Evolutionary conservation across 2,113 vertebrate species (phyloP).

Genomic region (Eulemur rufifrons): DNA sequence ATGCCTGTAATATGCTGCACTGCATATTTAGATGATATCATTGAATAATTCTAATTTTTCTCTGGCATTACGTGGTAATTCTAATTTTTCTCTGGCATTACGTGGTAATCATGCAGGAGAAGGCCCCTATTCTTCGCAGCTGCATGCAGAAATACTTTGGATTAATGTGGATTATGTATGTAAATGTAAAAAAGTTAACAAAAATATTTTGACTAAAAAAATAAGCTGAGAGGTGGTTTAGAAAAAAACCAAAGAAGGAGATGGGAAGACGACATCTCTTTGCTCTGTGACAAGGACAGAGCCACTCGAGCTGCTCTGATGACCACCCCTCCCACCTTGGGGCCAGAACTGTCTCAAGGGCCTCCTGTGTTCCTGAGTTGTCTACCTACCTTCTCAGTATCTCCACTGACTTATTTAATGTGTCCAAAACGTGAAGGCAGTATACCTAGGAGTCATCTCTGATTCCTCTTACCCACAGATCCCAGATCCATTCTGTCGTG

Average conservation of each 20-base stretch:
- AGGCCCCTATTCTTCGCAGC: neutral
- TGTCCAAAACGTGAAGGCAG: neutral
- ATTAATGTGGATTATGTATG: neutral
- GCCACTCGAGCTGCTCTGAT: neutral
- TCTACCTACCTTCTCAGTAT: too few relatives aligned
- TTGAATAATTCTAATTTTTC: neutral
- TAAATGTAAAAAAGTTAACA: neutral
- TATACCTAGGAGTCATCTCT: neutral
- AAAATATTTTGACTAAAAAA: neutral
- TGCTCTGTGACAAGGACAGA: neutral
- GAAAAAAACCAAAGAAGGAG: neutral
- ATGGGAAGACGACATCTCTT: neutral
- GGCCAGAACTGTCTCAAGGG: neutral
- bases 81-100: too few relatives aligned
- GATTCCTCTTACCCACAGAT: neutral
- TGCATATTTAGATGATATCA: neutral
- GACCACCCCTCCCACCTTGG: neutral
- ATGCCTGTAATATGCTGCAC: too few relatives aligned
- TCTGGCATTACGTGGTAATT: neutral
- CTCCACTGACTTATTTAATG: neutral
- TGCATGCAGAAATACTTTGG: neutral
- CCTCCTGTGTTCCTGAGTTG: too few relatives aligned
- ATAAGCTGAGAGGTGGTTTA: neutral
- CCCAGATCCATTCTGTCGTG: neutral
- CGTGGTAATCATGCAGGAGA: neutral